Conservation (phyloP, 1,140 invertebrate species). For the Caerostris darwini region DNA sequence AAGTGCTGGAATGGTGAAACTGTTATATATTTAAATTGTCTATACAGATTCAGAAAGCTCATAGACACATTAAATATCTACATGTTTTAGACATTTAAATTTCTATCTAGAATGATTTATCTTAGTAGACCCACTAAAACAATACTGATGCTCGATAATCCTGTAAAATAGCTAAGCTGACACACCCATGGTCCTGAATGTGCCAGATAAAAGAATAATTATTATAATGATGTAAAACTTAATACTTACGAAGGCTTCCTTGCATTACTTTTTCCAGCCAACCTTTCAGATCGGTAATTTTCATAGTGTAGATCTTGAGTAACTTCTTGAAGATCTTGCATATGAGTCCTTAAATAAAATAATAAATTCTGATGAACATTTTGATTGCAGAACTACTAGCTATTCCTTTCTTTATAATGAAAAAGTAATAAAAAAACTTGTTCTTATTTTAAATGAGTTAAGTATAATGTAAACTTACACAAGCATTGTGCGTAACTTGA, state of each 20-base stretch:
- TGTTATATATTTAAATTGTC: too few species aligned
- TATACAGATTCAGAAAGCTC: too few species aligned
- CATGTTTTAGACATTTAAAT: too few species aligned
- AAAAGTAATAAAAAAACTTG: not conserved
- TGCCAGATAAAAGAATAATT: too few species aligned
- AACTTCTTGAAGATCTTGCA: conserved; percentile 84
- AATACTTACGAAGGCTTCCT: conserved; percentile 77
- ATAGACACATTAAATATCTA: too few species aligned
- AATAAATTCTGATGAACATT: not conserved
- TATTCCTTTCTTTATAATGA: not conserved
- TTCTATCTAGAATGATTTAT: too few species aligned
- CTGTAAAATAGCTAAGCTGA: too few species aligned
- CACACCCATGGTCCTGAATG: too few species aligned
- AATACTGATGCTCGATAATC: too few species aligned
- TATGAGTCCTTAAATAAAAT: conserved; percentile 81
- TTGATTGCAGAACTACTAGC: not conserved
- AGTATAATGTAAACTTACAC: conserved; percentile 77
- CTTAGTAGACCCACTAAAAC: too few species aligned
- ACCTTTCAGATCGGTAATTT: conserved; percentile 83
- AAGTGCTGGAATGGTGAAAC: too few species aligned
- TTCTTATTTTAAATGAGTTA: not conserved
- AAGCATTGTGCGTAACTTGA: conserved; percentile 85
- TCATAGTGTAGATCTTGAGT: conserved; percentile 85
- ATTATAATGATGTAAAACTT: not conserved
- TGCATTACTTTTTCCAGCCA: conserved; percentile 79